Percentiles rank a stretch among this genome's conserved stretches.
These are phyloP conservation scores for Scaptomyza graminum DNA, from an alignment of 1,140 invertebrate genomes.

Conservation along the genomic window DNA sequence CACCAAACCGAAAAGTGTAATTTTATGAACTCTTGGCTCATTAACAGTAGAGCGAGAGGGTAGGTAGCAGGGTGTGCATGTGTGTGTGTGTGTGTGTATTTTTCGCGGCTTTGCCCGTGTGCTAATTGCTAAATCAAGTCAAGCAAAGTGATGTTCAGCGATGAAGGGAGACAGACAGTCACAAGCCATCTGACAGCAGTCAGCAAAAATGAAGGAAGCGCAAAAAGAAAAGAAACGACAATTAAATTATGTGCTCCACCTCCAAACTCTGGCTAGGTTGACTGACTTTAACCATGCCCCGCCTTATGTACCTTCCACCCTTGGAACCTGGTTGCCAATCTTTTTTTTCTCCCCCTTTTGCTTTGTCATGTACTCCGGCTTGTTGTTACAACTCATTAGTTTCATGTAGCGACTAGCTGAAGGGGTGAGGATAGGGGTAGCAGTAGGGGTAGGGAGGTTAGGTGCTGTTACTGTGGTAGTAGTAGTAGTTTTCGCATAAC, in stretches of 20 bases:
- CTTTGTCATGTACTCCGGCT: conserved; percentile 58
- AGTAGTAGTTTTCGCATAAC: conserved; percentile 11
- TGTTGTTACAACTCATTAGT: conserved; percentile 75
- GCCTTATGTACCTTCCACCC: background rate
- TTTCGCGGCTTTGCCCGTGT: conserved; percentile 36
- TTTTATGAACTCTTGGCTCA: conserved; percentile 55
- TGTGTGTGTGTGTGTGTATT: background rate
- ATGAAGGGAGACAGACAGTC: background rate
- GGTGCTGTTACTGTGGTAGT: background rate
- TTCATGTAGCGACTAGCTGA: conserved; percentile 47
- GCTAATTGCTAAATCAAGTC: conserved; percentile 73
- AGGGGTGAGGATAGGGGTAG: no score
- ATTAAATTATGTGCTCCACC: conserved; percentile 63
- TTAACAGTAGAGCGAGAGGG: conserved; percentile 6
- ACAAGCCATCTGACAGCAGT: background rate
- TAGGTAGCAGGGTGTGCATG: background rate
- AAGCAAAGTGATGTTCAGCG: conserved; percentile 3
- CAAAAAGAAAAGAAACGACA: conserved; percentile 27
- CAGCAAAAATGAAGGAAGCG: conserved; percentile 5
- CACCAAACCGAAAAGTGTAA: conserved; percentile 45
- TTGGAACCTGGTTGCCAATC: background rate
- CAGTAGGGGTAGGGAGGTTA: no score
- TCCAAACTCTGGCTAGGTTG: conserved; percentile 16
- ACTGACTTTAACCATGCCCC: conserved; percentile 20
- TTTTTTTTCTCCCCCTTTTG: conserved; percentile 18